Evolutionary conservation across 2,888 invertebrate species (phyloP), one percentile per base, ranked within the genome.

Genomic region (Eristalinus aeneus): DNA sequence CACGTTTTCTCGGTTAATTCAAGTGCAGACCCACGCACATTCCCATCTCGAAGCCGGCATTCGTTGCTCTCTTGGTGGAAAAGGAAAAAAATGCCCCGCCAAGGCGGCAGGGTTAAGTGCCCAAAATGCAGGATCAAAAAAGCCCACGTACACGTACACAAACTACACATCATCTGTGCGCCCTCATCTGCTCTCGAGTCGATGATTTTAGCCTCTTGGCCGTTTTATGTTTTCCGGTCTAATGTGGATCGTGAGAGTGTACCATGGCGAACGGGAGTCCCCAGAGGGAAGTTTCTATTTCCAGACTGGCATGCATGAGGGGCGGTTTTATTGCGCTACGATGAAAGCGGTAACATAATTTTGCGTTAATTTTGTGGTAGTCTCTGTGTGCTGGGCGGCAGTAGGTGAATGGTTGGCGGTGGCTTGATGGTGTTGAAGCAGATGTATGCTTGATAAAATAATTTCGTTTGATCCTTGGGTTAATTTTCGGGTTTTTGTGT

Each of bases 151-250:
- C 79, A 79, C 79, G 79, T 73, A 73, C 72, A 73, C 65, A 54
- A 73, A 61, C 74, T 68, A 78, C 65, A 60, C 65, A 72, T 71
- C 58, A 56, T 54, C 27, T 81, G 64, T 74, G 65, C 64, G 46
- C 46, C 69, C 32, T 75, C 81, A 74, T 81, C 65, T 71, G 64
- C 60, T 75, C 31, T 65, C 22, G 58, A 81, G 75, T 81, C 81
- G 64, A 81, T 81, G 81, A 75, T 81, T 74, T 81, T 81, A 81
- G 81, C 69, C 81, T 81, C 69, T 75, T 81, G 68, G 72, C 80
- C 75, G 56, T 64, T 69, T 75, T 75, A 81, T 79, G 71, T 60
- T 78, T 79, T 67, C 67, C 67, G 72, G 72, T 72, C 46, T 79
- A 61, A 80, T 68, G 63, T 72, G 72, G 53, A 65, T 53, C 36